phyloP scores from a whole-genome alignment of 2,888 invertebrate species.

The Leptinotarsa haldemani region DNA sequence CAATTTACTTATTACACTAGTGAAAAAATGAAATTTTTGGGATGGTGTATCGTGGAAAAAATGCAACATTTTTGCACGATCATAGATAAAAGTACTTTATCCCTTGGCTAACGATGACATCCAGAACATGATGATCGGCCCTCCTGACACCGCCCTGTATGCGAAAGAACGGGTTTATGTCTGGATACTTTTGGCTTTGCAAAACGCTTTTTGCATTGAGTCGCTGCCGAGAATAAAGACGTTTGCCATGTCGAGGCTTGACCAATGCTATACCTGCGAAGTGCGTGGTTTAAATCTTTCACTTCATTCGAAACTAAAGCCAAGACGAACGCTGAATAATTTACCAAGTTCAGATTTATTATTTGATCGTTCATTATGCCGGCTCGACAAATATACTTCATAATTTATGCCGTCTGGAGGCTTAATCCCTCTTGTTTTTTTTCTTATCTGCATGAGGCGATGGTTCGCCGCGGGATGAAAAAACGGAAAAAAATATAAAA shows the following conservation, averaged over 20 bases:
- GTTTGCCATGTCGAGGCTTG: conserved; percentile 61
- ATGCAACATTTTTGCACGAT: too few species aligned
- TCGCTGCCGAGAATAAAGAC: conserved; percentile 63
- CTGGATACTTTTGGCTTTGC: conserved; percentile 60
- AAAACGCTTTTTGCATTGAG: conserved; percentile 61
- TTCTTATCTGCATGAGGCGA: conserved; percentile 11
- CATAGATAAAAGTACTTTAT: too few species aligned
- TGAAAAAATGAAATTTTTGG: too few species aligned
- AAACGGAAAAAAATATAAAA: background rate
- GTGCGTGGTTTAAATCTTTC: conserved; percentile 62
- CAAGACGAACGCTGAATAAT: conserved; percentile 59
- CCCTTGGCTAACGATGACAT: too few species aligned
- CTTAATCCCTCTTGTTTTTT: conserved; percentile 12
- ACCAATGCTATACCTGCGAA: conserved; percentile 57
- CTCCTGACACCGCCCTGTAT: conserved; percentile 35
- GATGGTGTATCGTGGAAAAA: too few species aligned
- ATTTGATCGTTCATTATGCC: conserved; percentile 44
- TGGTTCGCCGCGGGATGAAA: conserved; percentile 7
- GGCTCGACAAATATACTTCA: conserved; percentile 30
- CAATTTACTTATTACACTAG: too few species aligned
- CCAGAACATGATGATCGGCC: too few species aligned
- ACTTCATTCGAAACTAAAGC: conserved; percentile 58
- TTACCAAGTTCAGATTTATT: conserved; percentile 50
- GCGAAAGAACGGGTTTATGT: conserved; percentile 62
- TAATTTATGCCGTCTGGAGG: conserved; percentile 29